Conservation (phyloP, 2,797 vertebrate species). For the Galaxias olidus region DNA sequence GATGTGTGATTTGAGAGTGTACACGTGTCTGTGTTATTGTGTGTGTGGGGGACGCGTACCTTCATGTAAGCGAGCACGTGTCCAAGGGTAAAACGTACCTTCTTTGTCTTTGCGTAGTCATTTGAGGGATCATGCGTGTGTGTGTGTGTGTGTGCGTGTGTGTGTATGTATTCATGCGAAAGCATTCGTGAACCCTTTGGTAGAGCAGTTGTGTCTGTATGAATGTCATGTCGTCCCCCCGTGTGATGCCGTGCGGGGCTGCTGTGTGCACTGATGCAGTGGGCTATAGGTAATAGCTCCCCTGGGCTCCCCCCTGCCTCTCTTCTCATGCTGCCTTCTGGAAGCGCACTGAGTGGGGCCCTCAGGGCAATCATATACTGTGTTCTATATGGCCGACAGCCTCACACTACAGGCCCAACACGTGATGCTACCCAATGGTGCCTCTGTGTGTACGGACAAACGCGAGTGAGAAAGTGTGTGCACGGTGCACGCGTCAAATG, state of each 20-base stretch:
- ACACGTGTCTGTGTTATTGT: conserved; percentile 3
- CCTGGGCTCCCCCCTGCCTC: conserved; percentile 12
- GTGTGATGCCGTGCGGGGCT: background rate
- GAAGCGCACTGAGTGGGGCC: conserved; percentile 16
- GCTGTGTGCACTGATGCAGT: background rate
- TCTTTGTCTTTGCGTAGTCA: conserved; percentile 6
- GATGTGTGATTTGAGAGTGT: conserved; percentile 8
- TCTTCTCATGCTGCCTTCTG: conserved; percentile 13
- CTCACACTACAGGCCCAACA: background rate
- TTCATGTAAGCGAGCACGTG: conserved; percentile 6
- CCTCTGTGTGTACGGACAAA: conserved; percentile 4
- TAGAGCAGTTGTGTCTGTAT: background rate
- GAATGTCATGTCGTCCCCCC: background rate
- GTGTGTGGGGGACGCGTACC: background rate
- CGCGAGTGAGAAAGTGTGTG: background rate
- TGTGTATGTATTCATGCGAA: background rate
- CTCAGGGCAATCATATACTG: conserved; percentile 20
- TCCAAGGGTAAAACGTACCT: conserved; percentile 1
- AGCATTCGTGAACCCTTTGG: background rate
- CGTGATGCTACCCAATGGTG: background rate
- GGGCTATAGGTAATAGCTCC: conserved; percentile 16
- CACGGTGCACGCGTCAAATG: too few species aligned
- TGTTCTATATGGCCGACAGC: conserved; percentile 21
- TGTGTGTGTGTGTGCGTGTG: conserved; percentile 12
- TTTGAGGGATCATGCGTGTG: background rate